These are phyloP conservation scores for Neotoxoptera formosana DNA, from an alignment of 1,140 invertebrate genomes.

Conservation along the genomic window DNA sequence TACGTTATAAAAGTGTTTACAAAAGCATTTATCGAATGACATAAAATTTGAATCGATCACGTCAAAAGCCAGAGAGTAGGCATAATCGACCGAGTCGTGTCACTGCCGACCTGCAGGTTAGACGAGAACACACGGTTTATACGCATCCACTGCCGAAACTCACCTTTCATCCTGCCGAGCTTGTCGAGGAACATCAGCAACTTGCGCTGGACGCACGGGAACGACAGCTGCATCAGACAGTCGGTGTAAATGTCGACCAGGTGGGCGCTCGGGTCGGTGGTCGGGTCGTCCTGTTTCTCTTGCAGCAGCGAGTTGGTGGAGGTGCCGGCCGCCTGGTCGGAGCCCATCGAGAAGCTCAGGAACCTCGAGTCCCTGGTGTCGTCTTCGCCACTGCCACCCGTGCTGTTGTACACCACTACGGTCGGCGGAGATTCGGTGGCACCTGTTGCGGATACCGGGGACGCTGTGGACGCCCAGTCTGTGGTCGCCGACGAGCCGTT, in stretches of 20 bases:
- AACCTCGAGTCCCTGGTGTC: conserved; percentile 35
- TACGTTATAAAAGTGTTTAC: not conserved
- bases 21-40: too few relatives aligned
- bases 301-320: conserved; percentile 13
- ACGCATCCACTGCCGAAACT: not conserved
- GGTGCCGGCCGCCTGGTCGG: not conserved
- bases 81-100: not conserved
- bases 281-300: conserved; percentile 40
- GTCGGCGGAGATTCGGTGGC: not conserved
- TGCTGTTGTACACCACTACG: conserved; percentile 45
- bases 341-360: conserved; percentile 24
- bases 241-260: conserved; percentile 60
- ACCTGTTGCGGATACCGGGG: too few relatives aligned
- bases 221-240: conserved; percentile 60
- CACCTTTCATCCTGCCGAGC: conserved; percentile 60
- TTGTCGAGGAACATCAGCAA: conserved; percentile 60
- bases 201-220: conserved; percentile 61
- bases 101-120: not conserved
- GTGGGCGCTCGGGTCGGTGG: conserved; percentile 49
- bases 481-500: not conserved
- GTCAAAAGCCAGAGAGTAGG: not conserved
- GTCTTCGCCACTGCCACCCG: not conserved
- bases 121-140: not conserved
- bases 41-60: not conserved
- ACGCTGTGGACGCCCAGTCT: not conserved